Evolutionary conservation across 1,140 invertebrate genomes (phyloP), one percentile per base, ranked within the genome.

Genomic region (Tetramorium simillimum): DNA sequence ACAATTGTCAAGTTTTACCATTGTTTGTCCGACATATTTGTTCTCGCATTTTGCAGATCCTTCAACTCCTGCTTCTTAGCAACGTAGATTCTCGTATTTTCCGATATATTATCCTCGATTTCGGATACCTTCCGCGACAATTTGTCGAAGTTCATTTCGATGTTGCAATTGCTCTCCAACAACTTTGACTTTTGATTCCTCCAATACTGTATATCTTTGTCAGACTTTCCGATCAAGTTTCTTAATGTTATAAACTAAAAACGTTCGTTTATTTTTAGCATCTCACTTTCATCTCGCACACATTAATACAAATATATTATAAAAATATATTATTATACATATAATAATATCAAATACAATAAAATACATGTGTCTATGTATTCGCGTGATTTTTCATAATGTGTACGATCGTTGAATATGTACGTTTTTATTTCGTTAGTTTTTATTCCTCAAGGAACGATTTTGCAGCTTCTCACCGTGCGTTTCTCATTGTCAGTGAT

Each of bases 1-100:
- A 53, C 40, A 43, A 40, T n/a, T 37, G 14, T 10, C 24, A 69
- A 37, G 49, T 40, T 24, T 56, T 62, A 89, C 87, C 73, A 62
- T 49, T 86, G 65, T 28, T 86, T 51, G 2, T 14, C 53, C 12
- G 43, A 73, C 9, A 18, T 37, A 4, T 16, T n/a, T 1, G 7
- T 14, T 3, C 75, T 73, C 5, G 43, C 3, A 10, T 0, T 18
- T 62, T 18, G 63, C 0, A 80, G 62, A 46, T 62, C 21, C 33
- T 56, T 86, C 16, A 89, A 53, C 60, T 89, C 82, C 4, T 89
- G 73, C 12, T 89, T 43, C 10, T 86, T 75, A 1, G 2, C 1
- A 0, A 28, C 9, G 3, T 37, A 10, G 1, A 56, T 4, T 14
- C 18, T 56, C 1, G 4, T 56, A 9, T 10, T 2, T 2, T 43